Conservation (phyloP, 2,888 invertebrate genomes). For the Drepana falcataria region DNA sequence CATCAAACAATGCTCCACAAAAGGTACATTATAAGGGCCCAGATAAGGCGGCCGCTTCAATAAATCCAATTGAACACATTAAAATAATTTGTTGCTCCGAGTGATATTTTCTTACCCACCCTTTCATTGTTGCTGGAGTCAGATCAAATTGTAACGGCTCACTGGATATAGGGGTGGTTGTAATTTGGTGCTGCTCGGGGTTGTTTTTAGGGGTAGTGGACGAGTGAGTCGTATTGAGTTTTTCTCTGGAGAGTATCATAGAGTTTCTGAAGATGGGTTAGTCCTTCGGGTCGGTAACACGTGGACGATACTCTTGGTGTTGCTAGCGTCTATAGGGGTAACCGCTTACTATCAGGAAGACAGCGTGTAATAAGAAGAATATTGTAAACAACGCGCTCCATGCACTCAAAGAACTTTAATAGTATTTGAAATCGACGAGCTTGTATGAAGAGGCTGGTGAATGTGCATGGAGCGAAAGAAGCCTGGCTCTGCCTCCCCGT, state of each 20-base stretch:
- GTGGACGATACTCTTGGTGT: too few relatives aligned
- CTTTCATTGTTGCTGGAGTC: not conserved
- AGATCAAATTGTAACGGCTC: not conserved
- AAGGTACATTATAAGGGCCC: not conserved
- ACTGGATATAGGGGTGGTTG: not conserved
- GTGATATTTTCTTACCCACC: not conserved
- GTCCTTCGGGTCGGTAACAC: too few relatives aligned
- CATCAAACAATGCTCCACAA: not conserved
- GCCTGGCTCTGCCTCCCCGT: too few relatives aligned
- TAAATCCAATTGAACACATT: not conserved
- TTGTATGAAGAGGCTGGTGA: too few relatives aligned
- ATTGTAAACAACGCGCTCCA: too few relatives aligned
- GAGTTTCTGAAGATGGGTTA: too few relatives aligned
- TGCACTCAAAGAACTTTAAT: too few relatives aligned
- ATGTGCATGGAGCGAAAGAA: too few relatives aligned
- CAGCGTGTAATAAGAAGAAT: too few relatives aligned
- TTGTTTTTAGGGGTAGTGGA: not conserved
- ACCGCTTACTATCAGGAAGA: too few relatives aligned
- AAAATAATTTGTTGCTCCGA: not conserved
- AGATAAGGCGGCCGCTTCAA: not conserved
- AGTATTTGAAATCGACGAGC: too few relatives aligned
- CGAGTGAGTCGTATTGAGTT: not conserved
- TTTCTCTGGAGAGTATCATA: not conserved
- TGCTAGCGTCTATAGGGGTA: too few relatives aligned
- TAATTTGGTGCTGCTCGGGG: not conserved